Evolutionary conservation across 23 tunicate species (phyloP).

Genomic region (Halocynthia aurantium): DNA sequence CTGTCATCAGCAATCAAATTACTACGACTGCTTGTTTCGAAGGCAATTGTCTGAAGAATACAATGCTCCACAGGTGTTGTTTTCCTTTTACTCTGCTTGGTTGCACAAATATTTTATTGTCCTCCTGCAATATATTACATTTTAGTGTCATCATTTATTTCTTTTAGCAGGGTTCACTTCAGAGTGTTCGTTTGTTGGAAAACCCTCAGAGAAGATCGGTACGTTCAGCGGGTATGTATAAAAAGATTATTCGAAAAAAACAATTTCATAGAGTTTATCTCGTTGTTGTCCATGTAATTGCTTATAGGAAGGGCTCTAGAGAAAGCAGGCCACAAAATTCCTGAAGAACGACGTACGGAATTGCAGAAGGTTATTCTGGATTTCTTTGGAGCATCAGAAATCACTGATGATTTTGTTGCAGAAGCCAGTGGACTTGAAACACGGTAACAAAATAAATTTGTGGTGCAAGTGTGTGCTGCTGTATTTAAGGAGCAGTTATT

Average conservation of each 20-base stretch:
- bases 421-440: constrained; percentile 65
- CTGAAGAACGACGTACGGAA: constrained; percentile 40
- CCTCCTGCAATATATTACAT: not conserved
- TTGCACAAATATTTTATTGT: not conserved
- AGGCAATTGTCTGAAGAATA: constrained; percentile 42
- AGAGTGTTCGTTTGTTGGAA: constrained; percentile 59
- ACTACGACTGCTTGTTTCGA: constrained; percentile 41
- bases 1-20: constrained; percentile 73
- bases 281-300: not conserved
- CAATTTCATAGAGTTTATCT: not conserved
- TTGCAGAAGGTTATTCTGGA: constrained; percentile 32
- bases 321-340: constrained; percentile 30
- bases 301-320: constrained; percentile 41
- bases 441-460: constrained; percentile 7
- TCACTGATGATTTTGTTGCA: constrained; percentile 24
- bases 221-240: constrained; percentile 63
- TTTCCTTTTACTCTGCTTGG: not conserved
- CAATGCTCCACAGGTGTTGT: constrained; percentile 69
- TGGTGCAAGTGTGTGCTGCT: too few relatives aligned
- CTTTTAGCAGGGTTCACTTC: constrained; percentile 47
- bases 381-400: constrained; percentile 27
- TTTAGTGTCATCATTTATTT: not conserved
- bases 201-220: constrained; percentile 67
- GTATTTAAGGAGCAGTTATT: too few relatives aligned
- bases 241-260: not conserved